A percentile compares a stretch with the other conserved stretches of the same genome.
phyloP scores from a whole-genome alignment of 2,113 vertebrate genomes.

The Ageneiosus marmoratus region DNA sequence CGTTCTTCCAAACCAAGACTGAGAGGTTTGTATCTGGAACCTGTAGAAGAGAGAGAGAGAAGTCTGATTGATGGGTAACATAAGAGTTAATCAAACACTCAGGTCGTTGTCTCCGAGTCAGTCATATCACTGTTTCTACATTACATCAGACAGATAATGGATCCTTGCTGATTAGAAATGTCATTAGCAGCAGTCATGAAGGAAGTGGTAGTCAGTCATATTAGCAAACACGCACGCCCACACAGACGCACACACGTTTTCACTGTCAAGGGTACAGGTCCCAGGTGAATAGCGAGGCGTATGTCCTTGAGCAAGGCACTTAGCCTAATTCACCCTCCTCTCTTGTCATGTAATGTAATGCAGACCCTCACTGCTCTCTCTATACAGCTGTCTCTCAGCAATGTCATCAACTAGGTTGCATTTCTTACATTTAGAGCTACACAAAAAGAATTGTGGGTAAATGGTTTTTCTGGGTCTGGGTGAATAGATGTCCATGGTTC shows the following conservation, averaged over 20 bases:
- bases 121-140: slow-evolving; percentile 4
- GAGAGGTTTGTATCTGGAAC: not conserved
- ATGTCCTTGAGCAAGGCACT: slow-evolving; percentile 24
- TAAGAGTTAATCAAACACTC: not conserved
- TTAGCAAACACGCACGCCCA: slow-evolving; percentile 6
- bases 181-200: not conserved
- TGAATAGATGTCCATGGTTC: not conserved
- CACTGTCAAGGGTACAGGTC: not conserved
- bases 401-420: not conserved
- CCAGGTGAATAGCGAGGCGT: not conserved
- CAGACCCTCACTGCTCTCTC: not conserved
- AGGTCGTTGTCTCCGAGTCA: not conserved
- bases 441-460: not conserved
- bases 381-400: not conserved
- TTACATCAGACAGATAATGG: slow-evolving; percentile 11
- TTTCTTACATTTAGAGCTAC: not conserved
- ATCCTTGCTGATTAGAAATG: slow-evolving; percentile 2
- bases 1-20: not conserved
- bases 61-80: slow-evolving; percentile 5
- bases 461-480: slow-evolving; percentile 4
- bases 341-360: not conserved
- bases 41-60: not conserved
- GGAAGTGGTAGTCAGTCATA: not conserved
- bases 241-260: not conserved
- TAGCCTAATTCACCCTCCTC: slow-evolving; percentile 20